These are phyloP conservation scores for Masticophis lateralis DNA, from an alignment of 2,797 vertebrate species.

Conservation along the genomic window DNA sequence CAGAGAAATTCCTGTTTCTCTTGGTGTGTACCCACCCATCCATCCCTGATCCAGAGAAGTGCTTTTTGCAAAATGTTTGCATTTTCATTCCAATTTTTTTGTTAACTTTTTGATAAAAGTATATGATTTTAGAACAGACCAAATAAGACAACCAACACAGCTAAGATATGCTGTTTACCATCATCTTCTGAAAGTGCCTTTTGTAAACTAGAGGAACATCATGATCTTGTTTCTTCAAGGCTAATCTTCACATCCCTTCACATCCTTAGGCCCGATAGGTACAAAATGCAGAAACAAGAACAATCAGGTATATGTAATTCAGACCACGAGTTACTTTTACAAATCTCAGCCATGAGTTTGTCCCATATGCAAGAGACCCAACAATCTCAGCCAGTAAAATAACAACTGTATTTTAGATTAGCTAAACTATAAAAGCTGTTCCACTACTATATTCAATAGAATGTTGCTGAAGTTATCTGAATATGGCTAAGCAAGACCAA, in stretches of 20 bases:
- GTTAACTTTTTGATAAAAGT: neutral
- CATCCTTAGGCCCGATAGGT: neutral
- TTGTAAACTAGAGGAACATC: neutral
- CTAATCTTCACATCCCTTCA: neutral
- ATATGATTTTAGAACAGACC: neutral
- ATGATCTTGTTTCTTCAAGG: neutral
- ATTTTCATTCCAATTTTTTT: neutral
- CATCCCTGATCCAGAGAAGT: neutral
- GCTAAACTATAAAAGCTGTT: neutral
- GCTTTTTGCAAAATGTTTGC: neutral
- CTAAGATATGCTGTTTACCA: neutral
- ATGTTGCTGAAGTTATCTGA: neutral
- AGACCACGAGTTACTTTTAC: neutral
- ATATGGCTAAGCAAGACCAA: neutral
- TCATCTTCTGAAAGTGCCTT: neutral
- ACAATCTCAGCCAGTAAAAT: neutral
- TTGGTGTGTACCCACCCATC: neutral
- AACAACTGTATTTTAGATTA: neutral
- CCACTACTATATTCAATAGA: neutral
- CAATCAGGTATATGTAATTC: neutral
- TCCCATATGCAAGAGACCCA: neutral
- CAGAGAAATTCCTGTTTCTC: neutral
- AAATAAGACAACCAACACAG: neutral
- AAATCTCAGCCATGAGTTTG: neutral
- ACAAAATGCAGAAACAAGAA: neutral